Evolutionary conservation across 2,797 vertebrate genomes (phyloP), one percentile per base, ranked within the genome.

Genomic region (Paedocypris micromegethes): DNA sequence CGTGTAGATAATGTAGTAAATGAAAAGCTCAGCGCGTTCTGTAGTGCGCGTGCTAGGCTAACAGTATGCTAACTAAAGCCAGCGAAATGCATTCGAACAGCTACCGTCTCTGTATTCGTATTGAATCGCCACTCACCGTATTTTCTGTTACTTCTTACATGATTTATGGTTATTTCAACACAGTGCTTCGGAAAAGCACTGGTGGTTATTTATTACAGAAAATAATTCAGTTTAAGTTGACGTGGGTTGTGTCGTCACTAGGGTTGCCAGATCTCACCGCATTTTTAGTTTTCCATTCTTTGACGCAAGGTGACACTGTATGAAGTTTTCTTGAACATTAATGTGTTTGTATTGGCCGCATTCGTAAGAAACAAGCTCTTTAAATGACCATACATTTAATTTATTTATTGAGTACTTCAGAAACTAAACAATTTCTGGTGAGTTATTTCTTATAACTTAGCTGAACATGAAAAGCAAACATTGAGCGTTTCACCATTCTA

Each of bases 71-170:
- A 49, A 46, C 46, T 44, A 9, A 43, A 39, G 47, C 39, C 9
- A 40, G 45, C 67, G 58, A 46, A 49, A 68, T 44, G 42, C 6
- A 45, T 46, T 6, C 41, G 46, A 59, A 60, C 42, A 55, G 6
- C 40, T 39, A 39, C 7, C 58, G 51, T 40, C 41, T 44, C 41
- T n/a, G 4, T 9, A 9, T 6, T 62, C 9, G 23, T 6, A 49
- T 40, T 39, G 23, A n/a, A 49, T 44, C 51, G 23, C 49, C 52
- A 59, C 65, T 77, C 52, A 79, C 75, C 70, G 61, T 52, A 39
- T 41, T 67, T 9, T 8, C 5, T 39, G 6, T 42, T 5, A 50
- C 43, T 45, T 43, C 23, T 66, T 70, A 78, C 73, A 78, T 75
- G 3, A 38, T 65, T 68, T 41, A 2, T 9, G 2, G 37, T 46